A percentile compares a stretch with the other conserved stretches of the same genome.
Evolutionary conservation across 2,113 vertebrate species (phyloP).

Genomic region (Oenanthe oenanthe): DNA sequence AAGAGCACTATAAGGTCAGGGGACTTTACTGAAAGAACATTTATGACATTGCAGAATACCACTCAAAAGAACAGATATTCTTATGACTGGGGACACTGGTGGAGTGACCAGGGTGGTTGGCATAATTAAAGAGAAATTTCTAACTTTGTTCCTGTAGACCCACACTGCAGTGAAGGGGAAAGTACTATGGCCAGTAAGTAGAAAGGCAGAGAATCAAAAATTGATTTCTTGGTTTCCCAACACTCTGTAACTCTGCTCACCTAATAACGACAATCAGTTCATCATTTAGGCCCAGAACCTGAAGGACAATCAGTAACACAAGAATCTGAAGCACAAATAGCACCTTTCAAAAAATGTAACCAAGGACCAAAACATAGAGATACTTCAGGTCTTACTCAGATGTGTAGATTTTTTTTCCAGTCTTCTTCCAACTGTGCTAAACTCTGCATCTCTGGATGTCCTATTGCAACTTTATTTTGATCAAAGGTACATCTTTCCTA

Average conservation of each 20-base stretch:
- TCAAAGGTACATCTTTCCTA: background rate
- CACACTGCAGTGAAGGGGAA: background rate
- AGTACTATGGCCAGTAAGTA: background rate
- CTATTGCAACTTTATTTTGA: background rate
- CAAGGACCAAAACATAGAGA: background rate
- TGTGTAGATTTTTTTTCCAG: background rate
- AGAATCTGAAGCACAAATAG: background rate
- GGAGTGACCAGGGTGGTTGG: background rate
- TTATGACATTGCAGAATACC: background rate
- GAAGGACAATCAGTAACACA: background rate
- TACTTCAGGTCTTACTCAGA: background rate
- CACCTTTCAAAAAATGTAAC: background rate
- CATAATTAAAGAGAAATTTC: background rate
- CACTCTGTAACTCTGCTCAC: fast-evolving
- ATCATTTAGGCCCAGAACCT: background rate
- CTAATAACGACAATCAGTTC: background rate
- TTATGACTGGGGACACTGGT: background rate
- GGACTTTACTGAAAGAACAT: background rate
- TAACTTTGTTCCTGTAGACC: background rate
- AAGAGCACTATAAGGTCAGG: background rate
- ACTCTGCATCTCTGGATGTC: background rate
- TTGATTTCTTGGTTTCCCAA: fast-evolving
- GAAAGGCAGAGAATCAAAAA: background rate
- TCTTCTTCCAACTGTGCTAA: background rate
- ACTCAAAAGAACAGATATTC: background rate